phyloP scores from a whole-genome alignment of 2,113 vertebrate species.

The Macrotis lagotis region DNA sequence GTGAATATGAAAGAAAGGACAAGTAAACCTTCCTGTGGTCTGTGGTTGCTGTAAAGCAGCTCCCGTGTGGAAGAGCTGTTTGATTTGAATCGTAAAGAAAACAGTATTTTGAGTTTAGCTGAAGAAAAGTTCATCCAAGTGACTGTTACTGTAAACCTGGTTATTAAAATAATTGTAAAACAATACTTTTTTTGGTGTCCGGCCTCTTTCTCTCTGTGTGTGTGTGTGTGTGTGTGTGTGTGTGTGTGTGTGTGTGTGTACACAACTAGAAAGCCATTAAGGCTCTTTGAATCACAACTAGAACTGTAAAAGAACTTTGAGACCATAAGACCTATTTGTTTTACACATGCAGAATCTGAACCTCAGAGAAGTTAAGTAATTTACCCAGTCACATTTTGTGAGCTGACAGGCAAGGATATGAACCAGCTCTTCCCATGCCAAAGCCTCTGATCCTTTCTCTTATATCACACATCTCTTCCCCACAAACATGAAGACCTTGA shows the following conservation, averaged over 20 bases:
- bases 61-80: conserved; percentile 70
- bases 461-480: not conserved
- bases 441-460: not conserved
- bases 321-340: not conserved
- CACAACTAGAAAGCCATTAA: not conserved
- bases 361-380: not conserved
- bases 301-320: not conserved
- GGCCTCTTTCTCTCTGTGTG: conserved; percentile 13
- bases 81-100: conserved; percentile 76
- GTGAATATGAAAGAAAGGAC: conserved; percentile 71
- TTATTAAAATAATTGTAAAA: conserved; percentile 78
- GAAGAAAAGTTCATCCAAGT: conserved; percentile 69
- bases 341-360: not conserved
- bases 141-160: conserved; percentile 79
- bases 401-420: not conserved
- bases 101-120: conserved; percentile 78
- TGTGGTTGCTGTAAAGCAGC: conserved; percentile 73
- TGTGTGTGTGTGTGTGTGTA: not conserved
- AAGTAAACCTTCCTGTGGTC: conserved; percentile 68
- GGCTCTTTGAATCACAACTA: not conserved
- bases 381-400: not conserved
- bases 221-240: not conserved
- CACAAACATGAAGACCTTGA: not conserved
- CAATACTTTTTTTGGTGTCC: not conserved
- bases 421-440: not conserved